Percentiles rank a stretch among this genome's conserved stretches.
Conservation (phyloP, 2,797 vertebrate genomes). For the Centroberyx gerrardi region DNA sequence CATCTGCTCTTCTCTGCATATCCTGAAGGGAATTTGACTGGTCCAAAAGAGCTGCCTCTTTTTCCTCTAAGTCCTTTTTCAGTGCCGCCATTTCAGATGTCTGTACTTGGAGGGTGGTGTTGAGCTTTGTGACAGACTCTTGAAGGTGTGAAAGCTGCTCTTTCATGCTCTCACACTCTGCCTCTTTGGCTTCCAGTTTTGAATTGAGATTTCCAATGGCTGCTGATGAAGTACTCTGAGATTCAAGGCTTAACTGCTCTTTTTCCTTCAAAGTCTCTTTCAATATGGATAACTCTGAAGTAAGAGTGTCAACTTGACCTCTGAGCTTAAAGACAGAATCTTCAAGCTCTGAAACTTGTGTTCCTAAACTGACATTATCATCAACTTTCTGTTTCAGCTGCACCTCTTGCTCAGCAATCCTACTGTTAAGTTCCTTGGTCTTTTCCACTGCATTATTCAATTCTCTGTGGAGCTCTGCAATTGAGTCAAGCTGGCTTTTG, state of each 20-base stretch:
- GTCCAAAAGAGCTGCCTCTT: slow-evolving; percentile 72
- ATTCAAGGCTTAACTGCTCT: slow-evolving; percentile 73
- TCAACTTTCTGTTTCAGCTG: slow-evolving; percentile 81
- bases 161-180: slow-evolving; percentile 83
- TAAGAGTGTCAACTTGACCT: slow-evolving; percentile 76
- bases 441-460: slow-evolving; percentile 69
- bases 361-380: slow-evolving; percentile 72
- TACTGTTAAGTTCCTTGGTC: slow-evolving; percentile 62
- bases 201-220: slow-evolving; percentile 73
- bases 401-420: slow-evolving; percentile 79
- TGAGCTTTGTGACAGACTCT: slow-evolving; percentile 77
- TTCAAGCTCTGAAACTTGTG: slow-evolving; percentile 79
- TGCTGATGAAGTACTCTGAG: slow-evolving; percentile 63
- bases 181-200: slow-evolving; percentile 81
- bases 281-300: slow-evolving; percentile 78
- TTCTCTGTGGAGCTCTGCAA: slow-evolving; percentile 78
- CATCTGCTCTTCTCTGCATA: slow-evolving; percentile 78
- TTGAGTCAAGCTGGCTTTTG: slow-evolving; percentile 81
- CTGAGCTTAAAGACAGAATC: slow-evolving; percentile 70
- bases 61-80: slow-evolving; percentile 76
- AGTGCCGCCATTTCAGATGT: slow-evolving; percentile 73
- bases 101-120: slow-evolving; percentile 73
- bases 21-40: slow-evolving; percentile 77
- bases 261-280: slow-evolving; percentile 81
- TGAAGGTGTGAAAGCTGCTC: slow-evolving; percentile 81